Evolutionary conservation across 2,888 invertebrate genomes (phyloP), one percentile per base, ranked within the genome.

Genomic region (Hydroisotoma schaefferi): DNA sequence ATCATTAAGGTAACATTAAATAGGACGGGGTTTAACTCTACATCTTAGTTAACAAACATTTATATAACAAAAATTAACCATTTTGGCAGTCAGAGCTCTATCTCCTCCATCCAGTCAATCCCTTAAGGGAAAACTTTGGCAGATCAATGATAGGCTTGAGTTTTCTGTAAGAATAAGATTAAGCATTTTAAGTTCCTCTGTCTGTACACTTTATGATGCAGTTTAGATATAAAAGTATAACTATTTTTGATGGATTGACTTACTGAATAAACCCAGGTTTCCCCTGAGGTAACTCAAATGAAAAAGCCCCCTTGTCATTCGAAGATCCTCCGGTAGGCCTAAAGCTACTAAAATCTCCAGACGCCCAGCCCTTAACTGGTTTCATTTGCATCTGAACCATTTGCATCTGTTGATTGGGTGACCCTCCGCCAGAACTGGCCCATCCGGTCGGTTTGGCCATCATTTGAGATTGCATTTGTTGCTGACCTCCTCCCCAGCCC

Each of bases 91-190:
- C 10, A 33, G 15, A 33, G 33, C 22, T 46, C 46, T 49, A 28
- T 12, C 12, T 27, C 29, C 49, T 28, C 49, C 49, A 49, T n/a
- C 53, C 57, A n/a, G n/a, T n/a, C 61, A 57, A 61, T 46, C 55
- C 52, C n/a, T 44, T 48, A 3, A 61, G 29, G 18, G 57, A 55
- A 25, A 64, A 40, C 28, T 61, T 65, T 12, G 65, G 65, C 6
- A 65, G 43, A 28, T 65, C 65, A 23, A 62, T 62, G 25, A 65
- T 49, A 20, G 65, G 65, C 28, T 54, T 65, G 18, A 65, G 48
- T 62, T 65, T 65, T 27, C 65, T 65, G 48, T 44, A n/a, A n/a
- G n/a, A n/a, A n/a, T n/a, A n/a, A n/a, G n/a, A 44, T 20, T 15
- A 46, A 46, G 5, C 5, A 46, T 6, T 20, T 46, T n/a, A 20